phyloP scores from a whole-genome alignment of 2,113 vertebrate genomes.

The Carettochelys insculpta region DNA sequence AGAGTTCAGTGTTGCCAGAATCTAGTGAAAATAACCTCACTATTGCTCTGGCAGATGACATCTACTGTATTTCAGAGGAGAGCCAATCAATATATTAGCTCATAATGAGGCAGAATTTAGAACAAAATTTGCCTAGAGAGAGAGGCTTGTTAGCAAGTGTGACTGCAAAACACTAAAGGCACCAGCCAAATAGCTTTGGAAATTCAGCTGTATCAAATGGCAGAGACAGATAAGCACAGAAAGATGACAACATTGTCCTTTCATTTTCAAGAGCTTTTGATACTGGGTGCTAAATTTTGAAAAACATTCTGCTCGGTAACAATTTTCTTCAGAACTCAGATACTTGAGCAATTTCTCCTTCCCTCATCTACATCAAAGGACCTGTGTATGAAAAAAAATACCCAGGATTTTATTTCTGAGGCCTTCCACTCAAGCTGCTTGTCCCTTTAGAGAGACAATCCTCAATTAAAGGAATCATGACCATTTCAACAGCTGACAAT shows the following conservation, averaged over 20 bases:
- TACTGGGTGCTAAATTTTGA: slow-evolving; percentile 9
- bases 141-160: slow-evolving; percentile 12
- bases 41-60: neutral
- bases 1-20: neutral
- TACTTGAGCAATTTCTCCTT: neutral
- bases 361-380: neutral
- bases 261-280: neutral
- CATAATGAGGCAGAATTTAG: slow-evolving; percentile 29
- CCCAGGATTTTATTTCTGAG: neutral
- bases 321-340: neutral
- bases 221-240: neutral
- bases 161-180: slow-evolving; percentile 2
- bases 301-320: neutral
- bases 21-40: neutral
- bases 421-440: neutral
- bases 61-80: neutral
- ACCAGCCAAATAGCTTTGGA: neutral
- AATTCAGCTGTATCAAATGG: neutral
- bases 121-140: slow-evolving; percentile 1
- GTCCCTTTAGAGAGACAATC: neutral
- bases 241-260: neutral
- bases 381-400: neutral
- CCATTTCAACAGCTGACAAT: neutral
- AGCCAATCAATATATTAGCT: slow-evolving; percentile 47
- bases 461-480: neutral